Evolutionary conservation across 2,113 vertebrate species (phyloP).

Genomic region (Desmodus rotundus): DNA sequence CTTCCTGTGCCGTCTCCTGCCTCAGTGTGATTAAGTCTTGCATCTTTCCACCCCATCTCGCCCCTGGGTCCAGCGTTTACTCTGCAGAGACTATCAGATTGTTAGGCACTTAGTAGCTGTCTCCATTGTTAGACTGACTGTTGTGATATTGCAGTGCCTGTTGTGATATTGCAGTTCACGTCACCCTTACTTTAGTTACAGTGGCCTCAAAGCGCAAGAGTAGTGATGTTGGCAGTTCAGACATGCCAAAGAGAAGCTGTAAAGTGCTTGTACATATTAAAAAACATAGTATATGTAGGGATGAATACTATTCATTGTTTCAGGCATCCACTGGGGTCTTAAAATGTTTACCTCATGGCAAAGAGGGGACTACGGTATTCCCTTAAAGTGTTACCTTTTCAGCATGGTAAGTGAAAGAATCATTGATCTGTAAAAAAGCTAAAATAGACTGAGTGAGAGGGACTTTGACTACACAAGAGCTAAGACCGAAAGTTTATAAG

Average conservation of each 20-base stretch:
- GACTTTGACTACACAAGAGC: neutral
- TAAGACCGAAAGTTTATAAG: neutral
- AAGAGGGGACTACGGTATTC: neutral
- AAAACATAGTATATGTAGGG: neutral
- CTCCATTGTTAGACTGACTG: neutral
- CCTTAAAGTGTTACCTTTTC: constrained; percentile 10
- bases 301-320: neutral
- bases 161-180: neutral
- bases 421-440: neutral
- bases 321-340: neutral
- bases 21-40: too few species aligned
- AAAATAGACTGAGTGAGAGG: neutral
- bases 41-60: neutral
- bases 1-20: too few species aligned
- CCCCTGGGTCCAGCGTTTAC: neutral
- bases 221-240: neutral
- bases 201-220: neutral
- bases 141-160: neutral
- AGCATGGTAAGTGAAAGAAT: neutral
- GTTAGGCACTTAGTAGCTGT: neutral
- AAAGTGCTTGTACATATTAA: neutral
- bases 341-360: neutral
- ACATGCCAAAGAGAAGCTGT: neutral
- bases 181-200: neutral
- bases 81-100: neutral